Base-by-base conservation (phyloP, 2,113 vertebrate genomes). In the Hucho hucho region DNA sequence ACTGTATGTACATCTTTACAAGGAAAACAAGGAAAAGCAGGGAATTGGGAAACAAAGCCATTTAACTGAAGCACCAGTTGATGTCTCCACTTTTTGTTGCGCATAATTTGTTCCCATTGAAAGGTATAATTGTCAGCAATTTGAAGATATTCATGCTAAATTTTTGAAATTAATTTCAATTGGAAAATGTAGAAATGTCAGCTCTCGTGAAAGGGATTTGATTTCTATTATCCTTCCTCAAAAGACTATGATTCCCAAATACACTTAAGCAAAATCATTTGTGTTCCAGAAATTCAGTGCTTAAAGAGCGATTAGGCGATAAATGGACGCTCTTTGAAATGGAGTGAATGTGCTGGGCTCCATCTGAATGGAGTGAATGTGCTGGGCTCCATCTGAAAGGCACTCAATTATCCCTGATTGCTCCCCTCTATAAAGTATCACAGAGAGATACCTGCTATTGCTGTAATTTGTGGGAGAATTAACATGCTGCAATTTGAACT, bases 371-470 rank as follows among this genome's bases (percentile, higher is more conserved):
- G 37, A 43, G 37, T 43, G 93, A 96, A 95, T 94, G 93, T 94
- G 94, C 93, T 93, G 93, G 94, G 95, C 95, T 96, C 94, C 94
- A 94, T 95, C 93, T 96, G 94, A 96, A 96, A 96, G 93, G 94
- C 95, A 96, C 95, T 96, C 95, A 95, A 96, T 96, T 96, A 96
- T 96, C 95, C 94, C 94, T 95, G 95, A 96, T 96, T 95, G 95
- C 95, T 94, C 93, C 76, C 93, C 94, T 94, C 95, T 95, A 94
- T 94, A 94, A 95, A 94, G 94, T 92, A 94, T 94, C 93, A 95
- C 95, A 95, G 94, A 94, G 93, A 95, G 94, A 96, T 96, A 96
- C 95, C 95, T 95, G 95, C 95, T 95, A 96, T 95, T 95, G 95
- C 94, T 95, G 95, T 95, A 94, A 95, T 96, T 95, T 95, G 94